Evolutionary conservation across 1,140 invertebrate genomes (phyloP).

Genomic region (Hycleus cichorii): DNA sequence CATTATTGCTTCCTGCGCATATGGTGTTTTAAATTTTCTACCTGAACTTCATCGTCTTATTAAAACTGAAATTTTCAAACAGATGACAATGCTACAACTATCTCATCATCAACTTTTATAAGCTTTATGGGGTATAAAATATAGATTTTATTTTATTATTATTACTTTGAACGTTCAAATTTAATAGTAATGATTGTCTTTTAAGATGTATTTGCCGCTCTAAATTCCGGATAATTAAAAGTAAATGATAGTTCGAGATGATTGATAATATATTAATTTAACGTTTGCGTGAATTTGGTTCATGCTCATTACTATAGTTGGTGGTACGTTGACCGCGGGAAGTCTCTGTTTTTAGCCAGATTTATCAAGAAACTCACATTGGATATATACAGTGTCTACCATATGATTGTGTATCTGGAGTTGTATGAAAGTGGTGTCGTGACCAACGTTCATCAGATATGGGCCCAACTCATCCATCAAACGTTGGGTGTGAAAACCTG

Average conservation of each 20-base stretch:
- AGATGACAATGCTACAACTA: not conserved
- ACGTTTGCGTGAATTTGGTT: constrained; percentile 9
- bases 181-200: too few relatives aligned
- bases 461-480: constrained; percentile 38
- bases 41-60: constrained; percentile 17
- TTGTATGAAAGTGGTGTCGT: constrained; percentile 35
- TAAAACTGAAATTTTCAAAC: not conserved
- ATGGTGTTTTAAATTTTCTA: constrained; percentile 25
- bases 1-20: constrained; percentile 29
- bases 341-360: not conserved
- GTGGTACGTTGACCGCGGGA: constrained; percentile 2
- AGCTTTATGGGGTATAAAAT: too few relatives aligned
- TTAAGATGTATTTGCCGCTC: too few relatives aligned
- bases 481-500: constrained; percentile 39
- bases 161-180: too few relatives aligned
- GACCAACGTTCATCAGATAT: constrained; percentile 39
- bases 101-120: too few relatives aligned
- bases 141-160: too few relatives aligned
- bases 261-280: constrained; percentile 10
- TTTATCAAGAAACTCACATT: constrained; percentile 12
- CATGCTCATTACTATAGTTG: not conserved
- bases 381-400: constrained; percentile 25
- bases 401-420: constrained; percentile 29
- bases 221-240: too few relatives aligned
- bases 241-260: not conserved